Conservation (phyloP, 2,888 invertebrate species). For the Artemia sinica region DNA sequence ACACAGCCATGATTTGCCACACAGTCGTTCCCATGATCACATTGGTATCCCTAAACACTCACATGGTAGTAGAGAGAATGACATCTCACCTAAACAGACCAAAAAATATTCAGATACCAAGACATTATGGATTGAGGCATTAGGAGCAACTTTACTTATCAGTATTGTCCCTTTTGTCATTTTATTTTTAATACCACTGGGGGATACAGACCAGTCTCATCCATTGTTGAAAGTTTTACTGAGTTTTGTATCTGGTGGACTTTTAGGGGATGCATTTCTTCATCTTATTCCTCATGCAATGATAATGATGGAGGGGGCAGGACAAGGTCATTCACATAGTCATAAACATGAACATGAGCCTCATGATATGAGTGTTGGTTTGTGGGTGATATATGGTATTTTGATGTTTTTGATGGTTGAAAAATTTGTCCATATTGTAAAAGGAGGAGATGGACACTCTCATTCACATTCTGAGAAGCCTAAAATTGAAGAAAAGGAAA, state of each 20-base stretch:
- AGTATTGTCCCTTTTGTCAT: constrained; percentile 86
- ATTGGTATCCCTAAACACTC: constrained; percentile 22
- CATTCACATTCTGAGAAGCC: constrained; percentile 35
- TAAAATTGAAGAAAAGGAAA: constrained; percentile 25
- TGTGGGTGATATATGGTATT: constrained; percentile 85
- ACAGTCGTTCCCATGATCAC: constrained; percentile 25
- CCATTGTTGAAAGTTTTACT: constrained; percentile 72
- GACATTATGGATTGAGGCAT: constrained; percentile 55
- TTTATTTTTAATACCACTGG: constrained; percentile 77
- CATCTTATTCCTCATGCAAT: constrained; percentile 95
- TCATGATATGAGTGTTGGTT: constrained; percentile 74
- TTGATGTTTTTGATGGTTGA: constrained; percentile 82
- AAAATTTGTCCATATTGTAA: constrained; percentile 70
- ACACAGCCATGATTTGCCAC: constrained; percentile 24
- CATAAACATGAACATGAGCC: constrained; percentile 37
- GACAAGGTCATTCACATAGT: constrained; percentile 36
- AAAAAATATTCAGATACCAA: constrained; percentile 22
- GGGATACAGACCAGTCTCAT: constrained; percentile 63
- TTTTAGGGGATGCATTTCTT: constrained; percentile 93
- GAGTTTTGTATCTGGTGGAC: constrained; percentile 83
- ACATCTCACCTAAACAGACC: not conserved
- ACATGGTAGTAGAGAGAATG: not conserved
- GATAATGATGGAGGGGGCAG: constrained; percentile 34
- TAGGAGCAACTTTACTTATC: constrained; percentile 77
- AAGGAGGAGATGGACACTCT: constrained; percentile 61